Conservation (phyloP, 1,140 invertebrate species). For the Drosophila jambulina region DNA sequence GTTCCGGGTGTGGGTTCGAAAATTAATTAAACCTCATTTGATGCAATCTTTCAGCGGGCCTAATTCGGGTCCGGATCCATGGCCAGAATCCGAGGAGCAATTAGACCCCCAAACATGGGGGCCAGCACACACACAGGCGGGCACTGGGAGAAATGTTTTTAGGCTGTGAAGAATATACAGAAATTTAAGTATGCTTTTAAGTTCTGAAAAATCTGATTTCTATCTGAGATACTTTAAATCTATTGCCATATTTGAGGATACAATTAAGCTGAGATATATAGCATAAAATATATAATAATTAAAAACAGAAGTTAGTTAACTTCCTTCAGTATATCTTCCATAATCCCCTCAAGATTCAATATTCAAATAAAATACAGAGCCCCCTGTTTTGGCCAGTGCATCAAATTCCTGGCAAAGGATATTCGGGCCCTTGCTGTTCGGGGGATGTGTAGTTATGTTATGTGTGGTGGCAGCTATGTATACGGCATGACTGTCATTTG, state of each 20-base stretch:
- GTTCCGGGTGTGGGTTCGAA: conserved; percentile 40
- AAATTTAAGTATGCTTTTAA: background rate
- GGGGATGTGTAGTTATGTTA: conserved; percentile 24
- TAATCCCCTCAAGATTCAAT: accelerated
- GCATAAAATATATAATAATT: too few relatives aligned
- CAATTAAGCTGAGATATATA: too few relatives aligned
- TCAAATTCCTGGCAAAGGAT: conserved; percentile 40
- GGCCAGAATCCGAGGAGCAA: conserved; percentile 49
- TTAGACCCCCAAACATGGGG: conserved; percentile 62
- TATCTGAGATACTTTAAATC: too few relatives aligned
- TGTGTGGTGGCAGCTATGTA: conserved; percentile 48
- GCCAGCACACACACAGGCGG: conserved; percentile 38
- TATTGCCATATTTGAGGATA: too few relatives aligned
- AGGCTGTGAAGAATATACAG: background rate
- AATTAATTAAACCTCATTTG: conserved; percentile 81
- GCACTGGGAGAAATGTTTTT: background rate
- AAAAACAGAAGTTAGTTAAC: too few relatives aligned
- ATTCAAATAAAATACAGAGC: background rate
- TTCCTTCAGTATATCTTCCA: background rate
- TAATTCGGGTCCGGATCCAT: conserved; percentile 29
- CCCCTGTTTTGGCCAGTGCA: background rate
- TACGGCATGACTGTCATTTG: conserved; percentile 78
- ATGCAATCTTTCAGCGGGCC: conserved; percentile 55
- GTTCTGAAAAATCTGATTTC: too few relatives aligned
- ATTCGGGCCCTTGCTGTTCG: conserved; percentile 18